Evolutionary conservation across 1,140 invertebrate genomes (phyloP).

Genomic region (Anadara kagoshimensis): DNA sequence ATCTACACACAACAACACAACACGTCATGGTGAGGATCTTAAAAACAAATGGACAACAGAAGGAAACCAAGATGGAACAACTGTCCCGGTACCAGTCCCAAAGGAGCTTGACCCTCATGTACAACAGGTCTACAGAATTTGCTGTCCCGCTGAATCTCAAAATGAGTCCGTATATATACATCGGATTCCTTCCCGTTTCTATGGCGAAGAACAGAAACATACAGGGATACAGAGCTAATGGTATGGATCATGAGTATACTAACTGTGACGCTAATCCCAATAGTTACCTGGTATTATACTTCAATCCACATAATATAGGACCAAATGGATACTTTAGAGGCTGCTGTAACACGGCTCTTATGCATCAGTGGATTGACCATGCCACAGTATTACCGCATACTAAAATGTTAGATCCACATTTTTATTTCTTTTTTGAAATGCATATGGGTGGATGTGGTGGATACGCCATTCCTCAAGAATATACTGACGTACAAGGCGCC

Average conservation of each 20-base stretch:
- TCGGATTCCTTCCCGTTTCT: conserved; percentile 29
- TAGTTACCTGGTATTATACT: conserved; percentile 37
- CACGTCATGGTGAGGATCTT: conserved; percentile 23
- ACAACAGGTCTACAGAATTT: conserved; percentile 23
- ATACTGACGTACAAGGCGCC: conserved; percentile 14
- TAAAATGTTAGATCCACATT: conserved; percentile 21
- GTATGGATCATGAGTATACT: conserved; percentile 14
- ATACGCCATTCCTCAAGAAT: conserved; percentile 28
- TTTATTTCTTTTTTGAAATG: conserved; percentile 37
- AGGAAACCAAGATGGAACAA: conserved; percentile 29
- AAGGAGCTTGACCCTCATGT: conserved; percentile 10
- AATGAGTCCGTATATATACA: conserved; percentile 31
- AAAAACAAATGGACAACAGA: conserved; percentile 14
- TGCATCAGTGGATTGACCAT: conserved; percentile 26
- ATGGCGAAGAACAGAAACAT: conserved; percentile 14
- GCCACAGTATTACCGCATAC: neutral
- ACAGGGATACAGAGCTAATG: conserved; percentile 30
- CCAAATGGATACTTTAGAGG: conserved; percentile 8
- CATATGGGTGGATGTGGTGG: conserved; percentile 41
- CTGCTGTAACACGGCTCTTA: conserved; percentile 25
- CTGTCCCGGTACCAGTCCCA: conserved; percentile 9
- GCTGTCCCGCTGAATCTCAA: conserved; percentile 21
- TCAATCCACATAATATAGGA: conserved; percentile 24
- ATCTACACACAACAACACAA: conserved; percentile 29
- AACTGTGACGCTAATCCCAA: conserved; percentile 44